Evolutionary conservation across 2,797 vertebrate species (phyloP).

Genomic region (Sylvia borin): DNA sequence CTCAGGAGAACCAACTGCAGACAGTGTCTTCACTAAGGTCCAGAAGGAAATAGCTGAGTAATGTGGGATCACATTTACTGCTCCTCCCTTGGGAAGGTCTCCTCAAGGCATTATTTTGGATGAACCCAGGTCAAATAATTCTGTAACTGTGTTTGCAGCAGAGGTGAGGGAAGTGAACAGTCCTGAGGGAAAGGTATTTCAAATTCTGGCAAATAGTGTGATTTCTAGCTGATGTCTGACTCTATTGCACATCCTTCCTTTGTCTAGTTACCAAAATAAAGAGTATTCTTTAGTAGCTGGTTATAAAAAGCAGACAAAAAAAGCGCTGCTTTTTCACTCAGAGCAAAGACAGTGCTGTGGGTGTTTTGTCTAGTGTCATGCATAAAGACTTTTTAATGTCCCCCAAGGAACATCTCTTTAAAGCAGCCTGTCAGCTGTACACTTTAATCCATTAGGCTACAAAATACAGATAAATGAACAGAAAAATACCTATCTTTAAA

Average conservation of each 20-base stretch:
- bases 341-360: background rate
- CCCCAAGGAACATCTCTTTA: background rate
- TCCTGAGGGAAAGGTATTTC: background rate
- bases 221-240: background rate
- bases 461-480: slow-evolving; percentile 1
- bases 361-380: background rate
- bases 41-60: background rate
- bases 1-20: background rate
- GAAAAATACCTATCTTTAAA: slow-evolving; percentile 10
- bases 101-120: background rate
- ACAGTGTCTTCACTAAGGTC: background rate
- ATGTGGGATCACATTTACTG: background rate
- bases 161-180: background rate
- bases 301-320: background rate
- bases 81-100: background rate
- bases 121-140: background rate
- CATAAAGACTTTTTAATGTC: slow-evolving; percentile 21
- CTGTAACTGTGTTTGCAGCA: background rate
- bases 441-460: slow-evolving; percentile 17
- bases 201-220: background rate
- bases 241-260: background rate
- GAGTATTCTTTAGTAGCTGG: background rate
- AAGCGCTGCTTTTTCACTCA: background rate
- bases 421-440: slow-evolving; percentile 7
- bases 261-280: background rate